Evolutionary conservation across 2,113 vertebrate species (phyloP).

Genomic region (Cheirogaleus medius): DNA sequence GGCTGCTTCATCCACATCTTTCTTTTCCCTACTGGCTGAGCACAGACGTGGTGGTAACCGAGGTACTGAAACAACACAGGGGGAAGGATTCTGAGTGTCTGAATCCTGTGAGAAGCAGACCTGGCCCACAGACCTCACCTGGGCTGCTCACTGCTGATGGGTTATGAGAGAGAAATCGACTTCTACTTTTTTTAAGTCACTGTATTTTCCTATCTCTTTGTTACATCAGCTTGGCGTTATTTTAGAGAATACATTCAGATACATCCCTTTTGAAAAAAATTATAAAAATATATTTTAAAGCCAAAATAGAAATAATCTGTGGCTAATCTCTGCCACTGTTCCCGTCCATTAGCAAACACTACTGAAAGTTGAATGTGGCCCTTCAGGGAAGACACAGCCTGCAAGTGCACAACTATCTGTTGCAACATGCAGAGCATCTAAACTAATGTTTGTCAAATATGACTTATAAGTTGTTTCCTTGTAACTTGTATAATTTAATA

Average conservation of each 20-base stretch:
- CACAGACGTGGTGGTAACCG: not conserved
- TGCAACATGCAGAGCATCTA: not conserved
- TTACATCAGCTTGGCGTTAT: not conserved
- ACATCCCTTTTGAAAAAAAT: not conserved
- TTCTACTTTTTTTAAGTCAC: not conserved
- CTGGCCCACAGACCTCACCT: not conserved
- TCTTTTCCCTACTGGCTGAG: not conserved
- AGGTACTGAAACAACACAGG: not conserved
- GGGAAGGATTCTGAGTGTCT: too few species aligned
- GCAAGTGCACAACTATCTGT: not conserved
- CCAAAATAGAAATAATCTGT: not conserved
- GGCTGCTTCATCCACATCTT: not conserved
- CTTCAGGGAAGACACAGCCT: not conserved
- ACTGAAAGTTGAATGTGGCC: not conserved
- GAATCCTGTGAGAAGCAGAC: not conserved
- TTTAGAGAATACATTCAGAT: not conserved
- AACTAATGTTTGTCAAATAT: not conserved
- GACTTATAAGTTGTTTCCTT: not conserved
- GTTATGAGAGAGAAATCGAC: not conserved
- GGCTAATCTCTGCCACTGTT: not conserved
- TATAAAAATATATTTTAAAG: not conserved
- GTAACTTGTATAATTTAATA: not conserved
- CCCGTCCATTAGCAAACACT: not conserved
- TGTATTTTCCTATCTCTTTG: not conserved
- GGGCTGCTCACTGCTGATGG: too few species aligned